Evolutionary conservation across 2,113 vertebrate species (phyloP), one percentile per base, ranked within the genome.

Genomic region (Brachypteracias leptosomus): DNA sequence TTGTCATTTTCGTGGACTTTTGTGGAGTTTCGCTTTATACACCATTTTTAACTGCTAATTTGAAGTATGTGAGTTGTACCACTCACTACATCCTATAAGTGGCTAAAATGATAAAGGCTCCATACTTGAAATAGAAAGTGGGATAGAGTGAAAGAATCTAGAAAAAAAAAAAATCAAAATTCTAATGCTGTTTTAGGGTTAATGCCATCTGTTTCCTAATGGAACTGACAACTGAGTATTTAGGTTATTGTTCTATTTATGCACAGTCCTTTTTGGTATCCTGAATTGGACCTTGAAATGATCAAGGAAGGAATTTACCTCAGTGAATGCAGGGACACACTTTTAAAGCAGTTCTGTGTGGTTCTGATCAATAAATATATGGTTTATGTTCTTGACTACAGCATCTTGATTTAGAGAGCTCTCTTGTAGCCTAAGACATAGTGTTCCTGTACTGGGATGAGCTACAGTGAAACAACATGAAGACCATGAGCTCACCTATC

Each of bases 331-430:
- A 68, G 52, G 31, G 52, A 81, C 52, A 90, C 61, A 90, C 24
- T 84, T 93, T 55, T 74, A 87, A 85, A 90, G 65, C 65, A 92
- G 65, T 78, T 86, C 79, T 81, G 1, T 70, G 72, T 84, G 83
- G 47, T 87, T 84, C 70, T 93, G 83, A 94, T 96, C 96, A 84
- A 93, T 94, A 96, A 72, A n/a, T 84, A 86, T 54, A 75, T 88
- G 84, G 52, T 94, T 96, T 94, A 94, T 92, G 75, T 54, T 94
- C 82, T 88, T 94, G 54, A 91, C 87, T 80, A 83, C 31, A 90
- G 29, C 22, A 24, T 66, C 85, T 78, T 95, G 95, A 97, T 96
- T 97, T 96, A 97, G 70, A 67, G 95, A 96, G 75, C 49, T 90
- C 82, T 92, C 75, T 87, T 65, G 46, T 65, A 95, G 76, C 85